A percentile compares a stretch with the other conserved stretches of the same genome.
These are phyloP conservation scores for Engraulis encrasicolus DNA, from an alignment of 2,113 vertebrate species.

Conservation along the genomic window DNA sequence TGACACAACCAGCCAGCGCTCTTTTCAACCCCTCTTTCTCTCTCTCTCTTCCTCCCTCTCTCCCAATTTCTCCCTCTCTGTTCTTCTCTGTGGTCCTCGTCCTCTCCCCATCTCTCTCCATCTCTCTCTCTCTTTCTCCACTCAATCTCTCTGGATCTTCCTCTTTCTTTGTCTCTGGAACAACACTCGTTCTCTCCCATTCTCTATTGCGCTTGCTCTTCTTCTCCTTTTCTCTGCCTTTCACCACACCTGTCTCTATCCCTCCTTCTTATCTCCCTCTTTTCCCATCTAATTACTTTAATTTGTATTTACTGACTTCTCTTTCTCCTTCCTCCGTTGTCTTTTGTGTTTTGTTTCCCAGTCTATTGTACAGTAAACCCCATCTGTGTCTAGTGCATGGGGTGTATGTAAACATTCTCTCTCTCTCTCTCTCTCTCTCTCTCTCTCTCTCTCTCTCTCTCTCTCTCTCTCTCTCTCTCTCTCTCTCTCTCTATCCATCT, in stretches of 20 bases:
- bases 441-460: too few species aligned
- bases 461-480: neutral
- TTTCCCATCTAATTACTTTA: neutral
- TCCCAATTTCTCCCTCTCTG: neutral
- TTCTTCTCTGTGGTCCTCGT: too few species aligned
- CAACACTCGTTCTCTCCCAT: neutral
- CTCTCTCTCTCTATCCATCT: neutral
- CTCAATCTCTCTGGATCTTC: conserved; percentile 24
- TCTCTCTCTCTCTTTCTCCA: conserved; percentile 14
- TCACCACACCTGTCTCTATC: too few species aligned
- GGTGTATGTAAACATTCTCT: too few species aligned
- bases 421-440: neutral
- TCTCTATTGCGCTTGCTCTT: neutral
- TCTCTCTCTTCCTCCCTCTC: conserved; percentile 4
- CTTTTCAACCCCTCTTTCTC: neutral
- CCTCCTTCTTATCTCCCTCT: neutral
- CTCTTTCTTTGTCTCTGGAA: neutral
- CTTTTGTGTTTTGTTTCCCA: neutral
- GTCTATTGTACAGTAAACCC: too few species aligned
- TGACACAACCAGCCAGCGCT: too few species aligned
- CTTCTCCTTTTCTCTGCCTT: too few species aligned
- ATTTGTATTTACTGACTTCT: neutral
- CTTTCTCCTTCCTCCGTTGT: neutral
- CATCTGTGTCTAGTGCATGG: too few species aligned
- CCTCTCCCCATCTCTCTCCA: too few species aligned